Evolutionary conservation across 1,140 invertebrate genomes (phyloP).

Genomic region (Danaus melanippus): DNA sequence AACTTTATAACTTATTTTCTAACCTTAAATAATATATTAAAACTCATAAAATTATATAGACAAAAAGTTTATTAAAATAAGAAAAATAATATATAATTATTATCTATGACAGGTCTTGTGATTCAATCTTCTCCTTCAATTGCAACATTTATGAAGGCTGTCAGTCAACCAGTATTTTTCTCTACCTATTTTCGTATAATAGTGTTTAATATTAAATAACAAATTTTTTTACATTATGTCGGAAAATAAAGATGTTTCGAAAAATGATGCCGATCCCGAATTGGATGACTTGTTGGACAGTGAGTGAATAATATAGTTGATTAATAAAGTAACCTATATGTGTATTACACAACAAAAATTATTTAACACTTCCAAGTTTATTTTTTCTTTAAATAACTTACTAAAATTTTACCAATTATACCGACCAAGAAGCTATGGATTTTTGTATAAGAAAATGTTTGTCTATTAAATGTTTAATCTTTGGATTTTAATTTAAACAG

Average conservation of each 20-base stretch:
- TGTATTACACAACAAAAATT: conserved; percentile 42
- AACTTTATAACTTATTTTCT: too few species aligned
- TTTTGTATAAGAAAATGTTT: too few species aligned
- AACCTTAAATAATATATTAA: too few species aligned
- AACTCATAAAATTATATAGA: too few species aligned
- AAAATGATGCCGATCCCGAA: conserved; percentile 54
- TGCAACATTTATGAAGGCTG: conserved; percentile 8
- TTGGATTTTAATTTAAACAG: too few species aligned
- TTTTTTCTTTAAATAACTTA: conserved; percentile 3
- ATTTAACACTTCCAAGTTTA: conserved; percentile 14
- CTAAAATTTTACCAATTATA: neutral
- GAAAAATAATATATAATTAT: neutral
- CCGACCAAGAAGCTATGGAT: too few species aligned
- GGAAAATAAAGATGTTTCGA: conserved; percentile 49
- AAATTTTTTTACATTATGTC: conserved; percentile 38
- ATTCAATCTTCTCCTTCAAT: conserved; percentile 10
- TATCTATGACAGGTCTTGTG: conserved; percentile 17
- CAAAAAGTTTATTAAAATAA: too few species aligned
- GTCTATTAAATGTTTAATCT: too few species aligned
- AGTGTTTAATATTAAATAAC: neutral
- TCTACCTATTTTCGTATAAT: neutral
- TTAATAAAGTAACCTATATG: conserved; percentile 26
- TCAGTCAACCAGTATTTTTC: conserved; percentile 2
- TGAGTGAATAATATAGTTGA: conserved; percentile 28
- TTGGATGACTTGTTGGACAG: conserved; percentile 63